Evolutionary conservation across 2,888 invertebrate genomes (phyloP).

Genomic region (Drosophila parthenogenetica): DNA sequence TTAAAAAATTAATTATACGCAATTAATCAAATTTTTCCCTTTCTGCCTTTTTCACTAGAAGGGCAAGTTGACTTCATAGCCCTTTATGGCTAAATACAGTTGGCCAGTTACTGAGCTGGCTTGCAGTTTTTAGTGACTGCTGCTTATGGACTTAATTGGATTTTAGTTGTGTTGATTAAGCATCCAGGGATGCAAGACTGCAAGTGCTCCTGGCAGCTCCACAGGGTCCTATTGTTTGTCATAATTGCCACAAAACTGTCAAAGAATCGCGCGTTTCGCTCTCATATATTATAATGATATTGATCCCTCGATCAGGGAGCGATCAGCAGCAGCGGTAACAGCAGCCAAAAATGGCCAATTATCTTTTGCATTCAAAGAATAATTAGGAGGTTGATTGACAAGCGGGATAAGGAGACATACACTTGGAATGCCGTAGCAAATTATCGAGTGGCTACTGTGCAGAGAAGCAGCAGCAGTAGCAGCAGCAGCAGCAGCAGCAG

Average conservation of each 20-base stretch:
- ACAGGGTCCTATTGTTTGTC: slow-evolving; percentile 63
- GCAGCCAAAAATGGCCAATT: slow-evolving; percentile 79
- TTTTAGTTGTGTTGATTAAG: slow-evolving; percentile 74
- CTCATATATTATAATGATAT: slow-evolving; percentile 80
- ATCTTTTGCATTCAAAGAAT: slow-evolving; percentile 85
- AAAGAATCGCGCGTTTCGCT: slow-evolving; percentile 33
- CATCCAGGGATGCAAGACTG: slow-evolving; percentile 50
- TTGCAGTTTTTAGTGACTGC: slow-evolving; percentile 20
- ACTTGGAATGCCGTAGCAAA: slow-evolving; percentile 85
- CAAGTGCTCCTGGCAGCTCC: slow-evolving; percentile 25
- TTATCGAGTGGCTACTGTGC: slow-evolving; percentile 84
- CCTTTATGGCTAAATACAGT: background rate
- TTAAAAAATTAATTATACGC: background rate
- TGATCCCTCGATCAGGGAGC: slow-evolving; percentile 54
- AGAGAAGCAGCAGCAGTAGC: background rate
- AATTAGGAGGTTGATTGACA: slow-evolving; percentile 85
- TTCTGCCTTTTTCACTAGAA: no score
- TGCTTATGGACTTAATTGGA: slow-evolving; percentile 82
- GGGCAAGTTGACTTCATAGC: slow-evolving; percentile 14
- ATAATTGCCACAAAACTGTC: slow-evolving; percentile 71
- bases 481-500: background rate
- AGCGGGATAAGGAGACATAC: slow-evolving; percentile 85
- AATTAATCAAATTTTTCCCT: background rate
- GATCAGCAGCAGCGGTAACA: slow-evolving; percentile 38
- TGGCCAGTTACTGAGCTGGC: slow-evolving; percentile 12